Conservation (phyloP, 2,888 invertebrate species). For the Eristalis arbustorum region DNA sequence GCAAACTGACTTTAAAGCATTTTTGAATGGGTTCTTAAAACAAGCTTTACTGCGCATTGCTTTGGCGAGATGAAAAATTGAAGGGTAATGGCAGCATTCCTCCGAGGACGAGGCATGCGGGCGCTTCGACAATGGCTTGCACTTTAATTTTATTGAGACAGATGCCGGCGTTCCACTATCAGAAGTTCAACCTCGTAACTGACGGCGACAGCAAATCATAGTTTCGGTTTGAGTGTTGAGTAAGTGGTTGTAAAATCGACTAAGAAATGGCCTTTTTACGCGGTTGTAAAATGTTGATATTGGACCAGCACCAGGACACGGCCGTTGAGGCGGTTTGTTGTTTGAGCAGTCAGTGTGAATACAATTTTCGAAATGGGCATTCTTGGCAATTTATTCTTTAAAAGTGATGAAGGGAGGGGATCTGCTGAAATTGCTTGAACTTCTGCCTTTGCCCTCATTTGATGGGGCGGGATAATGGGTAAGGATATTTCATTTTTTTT, state of each 20-base stretch:
- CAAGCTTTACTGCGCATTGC: constrained; percentile 14
- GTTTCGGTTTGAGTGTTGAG: background rate
- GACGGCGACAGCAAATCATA: background rate
- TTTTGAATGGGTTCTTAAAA: constrained; percentile 50
- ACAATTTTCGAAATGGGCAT: background rate
- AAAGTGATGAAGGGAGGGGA: no score
- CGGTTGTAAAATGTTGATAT: background rate
- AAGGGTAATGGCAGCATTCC: background rate
- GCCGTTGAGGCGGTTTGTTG: no score
- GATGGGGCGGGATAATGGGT: background rate
- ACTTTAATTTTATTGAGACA: background rate
- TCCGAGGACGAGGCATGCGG: background rate
- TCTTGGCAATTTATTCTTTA: background rate
- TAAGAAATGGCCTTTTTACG: background rate
- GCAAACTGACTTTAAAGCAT: constrained; percentile 38
- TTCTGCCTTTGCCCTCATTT: background rate
- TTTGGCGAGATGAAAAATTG: constrained; percentile 16
- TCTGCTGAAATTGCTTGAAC: background rate
- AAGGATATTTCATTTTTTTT: background rate
- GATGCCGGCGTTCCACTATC: background rate
- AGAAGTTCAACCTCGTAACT: background rate
- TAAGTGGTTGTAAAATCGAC: background rate
- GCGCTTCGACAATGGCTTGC: background rate
- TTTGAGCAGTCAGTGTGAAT: background rate
- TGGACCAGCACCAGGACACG: background rate